Evolutionary conservation across 2,113 vertebrate genomes (phyloP), one percentile per base, ranked within the genome.

Genomic region (Tor tambroides): DNA sequence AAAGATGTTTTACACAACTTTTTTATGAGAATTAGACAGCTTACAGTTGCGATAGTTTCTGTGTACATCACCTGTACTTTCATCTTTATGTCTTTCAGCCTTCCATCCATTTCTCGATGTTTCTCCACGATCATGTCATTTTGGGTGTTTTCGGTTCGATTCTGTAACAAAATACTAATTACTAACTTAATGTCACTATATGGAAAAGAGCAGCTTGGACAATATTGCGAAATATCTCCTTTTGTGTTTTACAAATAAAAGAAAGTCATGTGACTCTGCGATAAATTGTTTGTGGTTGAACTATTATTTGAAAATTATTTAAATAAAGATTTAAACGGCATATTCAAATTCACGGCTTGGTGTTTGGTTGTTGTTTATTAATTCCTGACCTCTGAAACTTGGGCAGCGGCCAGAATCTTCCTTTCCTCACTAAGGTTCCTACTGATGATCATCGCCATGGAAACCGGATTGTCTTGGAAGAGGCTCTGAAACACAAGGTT

Each of bases 371-470:
- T 23, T 30, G 17, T 80, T 28, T 43, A 35, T 41, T 19, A 17
- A 30, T 35, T 77, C 56, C 95, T 95, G 93, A 98, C 96, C 91
- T 94, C 96, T 4, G 92, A 90, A 17, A 92, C 90, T 75, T 94
- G 94, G 0, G 96, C 97, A 17, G 23, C 89, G 59, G 90, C 94
- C 67, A 99, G 85, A 87, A 99, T 99, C 91, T 96, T 97, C 86
- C 95, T 95, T 89, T 99, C 98, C 88, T 99, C 98, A 85, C 94
- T 96, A 85, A 99, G 94, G 88, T 97, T 98, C 61, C 91, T 96
- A 90, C 88, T 93, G 90, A 99, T 99, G 91, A 98, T 97, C 96
- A 98, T 96, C 75, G 98, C 97, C 98, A 99, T 99, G 78, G 94
- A 95, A 80, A 98, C 91, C 0, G 98, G 97, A 38, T 99, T 96